Conservation (phyloP, 2,113 vertebrate genomes). For the Gambusia holbrooki region DNA sequence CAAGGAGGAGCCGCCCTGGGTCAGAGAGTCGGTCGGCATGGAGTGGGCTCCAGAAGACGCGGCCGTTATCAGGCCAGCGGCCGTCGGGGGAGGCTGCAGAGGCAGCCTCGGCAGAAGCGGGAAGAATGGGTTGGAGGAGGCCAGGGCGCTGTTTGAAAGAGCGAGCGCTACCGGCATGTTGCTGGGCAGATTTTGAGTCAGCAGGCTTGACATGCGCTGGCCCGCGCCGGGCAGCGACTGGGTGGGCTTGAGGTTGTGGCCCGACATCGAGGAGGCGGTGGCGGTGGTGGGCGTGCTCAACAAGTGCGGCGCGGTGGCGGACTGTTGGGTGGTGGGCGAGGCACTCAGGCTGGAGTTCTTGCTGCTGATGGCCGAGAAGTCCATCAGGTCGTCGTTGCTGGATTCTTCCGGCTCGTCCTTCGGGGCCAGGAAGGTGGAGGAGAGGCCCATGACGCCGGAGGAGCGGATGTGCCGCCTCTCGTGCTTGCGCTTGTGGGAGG, state of each 20-base stretch:
- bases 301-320: constrained; percentile 84
- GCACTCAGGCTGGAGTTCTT: constrained; percentile 99
- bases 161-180: constrained; percentile 91
- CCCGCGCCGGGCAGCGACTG: constrained; percentile 78
- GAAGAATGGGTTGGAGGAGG: constrained; percentile 86
- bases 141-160: constrained; percentile 86
- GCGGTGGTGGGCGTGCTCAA: constrained; percentile 79
- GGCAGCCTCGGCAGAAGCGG: constrained; percentile 88
- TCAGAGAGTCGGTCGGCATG: constrained; percentile 82
- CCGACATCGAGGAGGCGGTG: constrained; percentile 77
- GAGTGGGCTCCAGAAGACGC: constrained; percentile 79
- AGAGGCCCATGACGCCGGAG: constrained; percentile 87
- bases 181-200: constrained; percentile 91
- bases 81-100: constrained; percentile 83
- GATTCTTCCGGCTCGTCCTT: constrained; percentile 98
- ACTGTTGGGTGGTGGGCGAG: constrained; percentile 97
- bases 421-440: constrained; percentile 85
- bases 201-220: constrained; percentile 88
- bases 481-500: constrained; percentile 98
- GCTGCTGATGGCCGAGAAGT: constrained; percentile 97
- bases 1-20: constrained; percentile 81
- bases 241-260: constrained; percentile 82
- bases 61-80: constrained; percentile 83
- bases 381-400: constrained; percentile 96
- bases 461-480: constrained; percentile 95